Base-by-base conservation (phyloP, 2,888 invertebrate species). In the Cataglyphis altisquamis region DNA sequence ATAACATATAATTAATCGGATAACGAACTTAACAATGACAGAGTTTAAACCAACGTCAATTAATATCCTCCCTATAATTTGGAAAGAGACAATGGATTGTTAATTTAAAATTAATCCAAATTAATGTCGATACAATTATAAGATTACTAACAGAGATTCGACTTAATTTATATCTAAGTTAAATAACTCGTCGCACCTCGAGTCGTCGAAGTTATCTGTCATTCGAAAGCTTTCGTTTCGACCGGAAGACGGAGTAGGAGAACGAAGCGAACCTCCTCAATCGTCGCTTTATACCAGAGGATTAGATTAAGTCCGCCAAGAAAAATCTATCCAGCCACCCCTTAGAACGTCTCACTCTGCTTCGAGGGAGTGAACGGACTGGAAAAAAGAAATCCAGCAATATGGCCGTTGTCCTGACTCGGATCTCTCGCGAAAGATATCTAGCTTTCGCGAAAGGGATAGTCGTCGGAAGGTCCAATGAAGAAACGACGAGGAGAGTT, bases 221-320 rank as follows among this genome's bases (percentile, higher is more conserved):
- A 77, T 77, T 77, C n/a, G 67, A 41, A 29, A 57, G 55, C 67
- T 41, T 67, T 67, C 67, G 67, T 64, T 70, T 64, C 67, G 60
- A 62, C 67, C 55, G 75, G 70, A 74, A 81, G 66, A 73, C 67
- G 36, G 45, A 83, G 41, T 60, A 83, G 75, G 70, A 84, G 83
- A 68, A 84, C 87, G 83, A 85, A 60, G 84, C 82, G 84, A 87
- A 75, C 45, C 68, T 87, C 83, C 89, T 82, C 90, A 86, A 90
- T 92, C 91, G 92, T 91, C 92, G 92, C 91, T 93, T 93, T 93
- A 93, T 93, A 93, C 91, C 91, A 90, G 90, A 91, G 92, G 94
- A 94, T 94, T 94, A 93, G 93, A 94, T 94, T 94, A 94, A 94
- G 94, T 93, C 94, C 90, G 90, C 90, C 85, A 91, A 94, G 94